A percentile compares a stretch with the other conserved stretches of the same genome.
phyloP scores from a whole-genome alignment of 2,113 vertebrate species.

The Petroica traversi region DNA sequence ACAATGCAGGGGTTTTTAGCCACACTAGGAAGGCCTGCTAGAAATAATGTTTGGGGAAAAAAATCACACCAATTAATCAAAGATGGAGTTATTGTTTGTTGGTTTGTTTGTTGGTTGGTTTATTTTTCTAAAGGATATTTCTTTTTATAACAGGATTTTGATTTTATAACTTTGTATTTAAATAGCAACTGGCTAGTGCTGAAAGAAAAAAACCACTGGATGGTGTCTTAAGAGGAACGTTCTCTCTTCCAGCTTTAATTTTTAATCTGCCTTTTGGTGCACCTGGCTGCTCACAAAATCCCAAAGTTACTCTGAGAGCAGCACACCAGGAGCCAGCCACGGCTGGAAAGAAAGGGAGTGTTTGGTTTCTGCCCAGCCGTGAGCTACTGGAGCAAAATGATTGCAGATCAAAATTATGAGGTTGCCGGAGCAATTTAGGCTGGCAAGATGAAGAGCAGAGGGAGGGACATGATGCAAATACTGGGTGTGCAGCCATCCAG shows the following conservation, averaged over 20 bases:
- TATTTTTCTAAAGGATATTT: not conserved
- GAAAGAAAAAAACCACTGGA: not conserved
- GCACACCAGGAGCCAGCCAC: not conserved
- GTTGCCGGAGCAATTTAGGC: not conserved
- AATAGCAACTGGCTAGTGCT: not conserved
- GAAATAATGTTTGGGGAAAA: not conserved
- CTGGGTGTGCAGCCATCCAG: not conserved
- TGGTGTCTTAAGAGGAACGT: not conserved
- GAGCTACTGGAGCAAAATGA: not conserved
- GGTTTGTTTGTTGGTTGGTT: not conserved
- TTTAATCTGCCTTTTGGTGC: not conserved
- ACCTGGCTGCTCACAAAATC: not conserved
- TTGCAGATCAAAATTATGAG: not conserved
- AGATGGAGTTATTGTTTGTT: not conserved
- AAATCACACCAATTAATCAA: not conserved
- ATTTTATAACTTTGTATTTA: not conserved
- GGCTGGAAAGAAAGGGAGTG: not conserved
- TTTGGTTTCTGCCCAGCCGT: not conserved
- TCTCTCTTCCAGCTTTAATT: not conserved
- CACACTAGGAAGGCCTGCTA: not conserved
- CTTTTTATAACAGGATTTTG: not conserved
- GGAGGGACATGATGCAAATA: not conserved
- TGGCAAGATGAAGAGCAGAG: not conserved
- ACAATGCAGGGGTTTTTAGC: not conserved
- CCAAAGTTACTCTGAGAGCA: not conserved